A percentile compares a stretch with the other conserved stretches of the same genome.
phyloP scores from a whole-genome alignment of 1,140 invertebrate genomes.

The Neodiprion pinetum region DNA sequence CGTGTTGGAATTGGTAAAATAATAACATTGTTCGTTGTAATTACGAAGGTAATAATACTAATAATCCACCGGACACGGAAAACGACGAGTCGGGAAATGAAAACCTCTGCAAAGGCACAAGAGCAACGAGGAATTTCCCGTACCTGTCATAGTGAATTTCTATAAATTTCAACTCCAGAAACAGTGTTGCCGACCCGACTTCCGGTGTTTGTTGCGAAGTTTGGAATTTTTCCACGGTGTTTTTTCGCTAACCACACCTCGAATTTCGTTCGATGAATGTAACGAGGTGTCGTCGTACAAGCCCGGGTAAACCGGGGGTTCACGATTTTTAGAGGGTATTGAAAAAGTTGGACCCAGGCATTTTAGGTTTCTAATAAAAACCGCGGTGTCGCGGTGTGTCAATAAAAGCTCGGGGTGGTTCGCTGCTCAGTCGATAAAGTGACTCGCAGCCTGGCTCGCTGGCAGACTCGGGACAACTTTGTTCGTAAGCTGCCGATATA shows the following conservation, averaged over 20 bases:
- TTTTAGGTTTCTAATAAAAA: not conserved
- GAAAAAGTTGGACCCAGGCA: not conserved
- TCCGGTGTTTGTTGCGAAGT: no score
- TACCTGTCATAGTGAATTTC: no score
- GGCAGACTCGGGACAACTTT: not conserved
- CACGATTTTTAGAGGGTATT: not conserved
- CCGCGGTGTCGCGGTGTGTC: not conserved
- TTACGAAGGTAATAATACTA: no score
- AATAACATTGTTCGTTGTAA: no score
- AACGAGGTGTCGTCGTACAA: not conserved
- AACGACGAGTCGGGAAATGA: no score
- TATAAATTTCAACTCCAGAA: no score
- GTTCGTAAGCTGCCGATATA: constrained; percentile 7
- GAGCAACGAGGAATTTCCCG: no score
- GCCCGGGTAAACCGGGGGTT: not conserved
- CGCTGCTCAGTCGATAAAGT: constrained; percentile 7
- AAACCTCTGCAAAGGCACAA: no score
- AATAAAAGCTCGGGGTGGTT: not conserved
- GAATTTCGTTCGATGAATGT: not conserved
- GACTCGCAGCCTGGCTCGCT: not conserved
- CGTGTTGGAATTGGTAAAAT: no score
- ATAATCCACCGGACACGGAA: no score
- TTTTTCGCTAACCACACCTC: not conserved
- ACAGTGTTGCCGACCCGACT: no score
- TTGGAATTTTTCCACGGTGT: not conserved